These are phyloP conservation scores for Cydia strobilella DNA, from an alignment of 1,140 invertebrate species.

Conservation along the genomic window DNA sequence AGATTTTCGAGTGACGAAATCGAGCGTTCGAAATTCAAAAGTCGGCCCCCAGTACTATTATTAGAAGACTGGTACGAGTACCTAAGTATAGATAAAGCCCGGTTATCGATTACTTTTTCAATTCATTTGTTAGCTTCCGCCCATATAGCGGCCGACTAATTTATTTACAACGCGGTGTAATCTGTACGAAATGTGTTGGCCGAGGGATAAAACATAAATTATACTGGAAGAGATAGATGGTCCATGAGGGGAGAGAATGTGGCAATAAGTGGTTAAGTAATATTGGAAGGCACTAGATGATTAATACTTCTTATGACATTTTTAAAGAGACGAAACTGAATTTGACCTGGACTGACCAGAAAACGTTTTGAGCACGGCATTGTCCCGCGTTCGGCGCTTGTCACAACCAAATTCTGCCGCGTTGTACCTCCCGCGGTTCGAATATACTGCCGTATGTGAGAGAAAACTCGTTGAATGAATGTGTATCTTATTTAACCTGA, in stretches of 20 bases:
- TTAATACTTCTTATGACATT: background rate
- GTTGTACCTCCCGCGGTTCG: too few relatives aligned
- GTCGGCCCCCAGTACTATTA: too few relatives aligned
- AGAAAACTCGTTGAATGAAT: too few relatives aligned
- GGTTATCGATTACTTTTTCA: constrained; percentile 36
- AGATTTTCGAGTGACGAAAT: too few relatives aligned
- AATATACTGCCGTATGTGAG: too few relatives aligned
- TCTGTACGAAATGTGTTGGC: constrained; percentile 53
- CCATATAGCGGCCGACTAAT: constrained; percentile 49
- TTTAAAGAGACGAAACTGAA: too few relatives aligned
- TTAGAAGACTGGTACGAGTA: background rate
- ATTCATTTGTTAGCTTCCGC: constrained; percentile 44
- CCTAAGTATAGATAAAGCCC: background rate
- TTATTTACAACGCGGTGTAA: constrained; percentile 64
- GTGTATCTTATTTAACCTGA: too few relatives aligned
- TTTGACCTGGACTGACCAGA: too few relatives aligned
- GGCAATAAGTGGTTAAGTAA: background rate
- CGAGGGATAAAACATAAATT: constrained; percentile 33
- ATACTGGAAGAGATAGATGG: constrained; percentile 6
- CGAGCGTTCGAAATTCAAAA: too few relatives aligned
- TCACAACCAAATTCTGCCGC: background rate
- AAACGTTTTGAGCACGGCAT: background rate
- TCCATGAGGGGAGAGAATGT: background rate
- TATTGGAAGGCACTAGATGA: too few relatives aligned
- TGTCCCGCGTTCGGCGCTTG: background rate